Evolutionary conservation across 2,113 vertebrate genomes (phyloP).

Genomic region (Sapajus apella): DNA sequence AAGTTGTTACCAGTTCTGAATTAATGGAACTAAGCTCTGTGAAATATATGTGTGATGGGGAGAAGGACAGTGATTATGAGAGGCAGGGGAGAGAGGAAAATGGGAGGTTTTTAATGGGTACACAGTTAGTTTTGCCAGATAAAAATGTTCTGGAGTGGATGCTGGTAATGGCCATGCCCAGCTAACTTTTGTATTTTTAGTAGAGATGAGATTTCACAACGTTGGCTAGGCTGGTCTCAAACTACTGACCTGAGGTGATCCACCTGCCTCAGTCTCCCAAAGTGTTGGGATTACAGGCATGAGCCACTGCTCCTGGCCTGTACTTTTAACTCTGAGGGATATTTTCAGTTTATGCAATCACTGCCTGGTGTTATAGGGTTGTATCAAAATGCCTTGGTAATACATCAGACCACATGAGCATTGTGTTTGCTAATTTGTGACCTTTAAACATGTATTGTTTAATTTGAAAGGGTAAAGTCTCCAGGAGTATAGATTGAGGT

Average conservation of each 20-base stretch:
- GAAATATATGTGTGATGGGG: not conserved
- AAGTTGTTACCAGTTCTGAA: not conserved
- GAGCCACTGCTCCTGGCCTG: no score
- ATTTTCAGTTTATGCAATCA: not conserved
- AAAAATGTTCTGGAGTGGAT: not conserved
- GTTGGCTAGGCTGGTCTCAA: no score
- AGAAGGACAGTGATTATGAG: no score
- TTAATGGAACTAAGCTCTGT: not conserved
- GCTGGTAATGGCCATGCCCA: no score
- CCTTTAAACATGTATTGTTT: not conserved
- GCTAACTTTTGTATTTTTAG: no score
- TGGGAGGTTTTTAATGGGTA: not conserved
- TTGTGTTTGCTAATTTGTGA: not conserved
- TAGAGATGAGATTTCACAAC: no score
- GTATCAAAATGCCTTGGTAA: not conserved
- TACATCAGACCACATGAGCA: not conserved
- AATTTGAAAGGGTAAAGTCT: not conserved
- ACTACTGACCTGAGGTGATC: no score
- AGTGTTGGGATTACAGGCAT: no score
- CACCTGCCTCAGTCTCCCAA: no score
- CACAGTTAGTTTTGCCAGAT: not conserved
- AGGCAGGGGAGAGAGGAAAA: fast-evolving
- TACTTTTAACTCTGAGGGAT: no score
- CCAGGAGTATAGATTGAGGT: not conserved
- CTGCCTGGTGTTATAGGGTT: no score